Conservation (phyloP, 2,113 vertebrate species). For the Macquaria australasica region DNA sequence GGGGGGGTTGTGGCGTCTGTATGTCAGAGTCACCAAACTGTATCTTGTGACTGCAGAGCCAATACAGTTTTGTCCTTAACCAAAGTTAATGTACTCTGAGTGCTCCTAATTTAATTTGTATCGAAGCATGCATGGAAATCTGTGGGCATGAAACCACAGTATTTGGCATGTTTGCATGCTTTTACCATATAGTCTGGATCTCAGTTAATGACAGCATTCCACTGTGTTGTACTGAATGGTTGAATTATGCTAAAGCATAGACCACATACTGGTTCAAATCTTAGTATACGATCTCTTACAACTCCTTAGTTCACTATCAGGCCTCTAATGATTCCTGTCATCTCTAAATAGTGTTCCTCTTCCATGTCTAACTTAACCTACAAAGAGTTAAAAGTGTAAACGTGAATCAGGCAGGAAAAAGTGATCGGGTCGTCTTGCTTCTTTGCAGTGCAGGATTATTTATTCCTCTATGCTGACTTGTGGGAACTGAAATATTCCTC, state of each 20-base stretch:
- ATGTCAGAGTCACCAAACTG: neutral
- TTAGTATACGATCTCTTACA: neutral
- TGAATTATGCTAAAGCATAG: neutral
- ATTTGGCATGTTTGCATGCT: neutral
- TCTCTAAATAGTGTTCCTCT: slow-evolving; percentile 14
- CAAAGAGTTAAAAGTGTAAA: slow-evolving; percentile 68
- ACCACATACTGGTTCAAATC: slow-evolving; percentile 24
- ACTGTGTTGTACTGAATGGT: neutral
- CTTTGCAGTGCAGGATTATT: slow-evolving; percentile 74
- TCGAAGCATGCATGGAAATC: slow-evolving; percentile 7
- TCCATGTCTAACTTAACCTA: neutral
- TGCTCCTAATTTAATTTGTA: slow-evolving; percentile 25
- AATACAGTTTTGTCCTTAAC: slow-evolving; percentile 14
- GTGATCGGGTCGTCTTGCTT: slow-evolving; percentile 41
- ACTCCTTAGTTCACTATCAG: neutral
- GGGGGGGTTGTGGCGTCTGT: slow-evolving; percentile 27
- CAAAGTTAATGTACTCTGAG: slow-evolving; percentile 15
- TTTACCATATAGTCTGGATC: neutral
- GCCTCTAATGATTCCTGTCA: slow-evolving; percentile 3
- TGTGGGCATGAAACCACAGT: slow-evolving; percentile 8
- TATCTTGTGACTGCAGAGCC: slow-evolving; percentile 41
- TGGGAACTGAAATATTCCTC: slow-evolving; percentile 80
- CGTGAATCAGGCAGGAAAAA: slow-evolving; percentile 65
- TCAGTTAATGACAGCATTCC: slow-evolving; percentile 21
- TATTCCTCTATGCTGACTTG: slow-evolving; percentile 76